These are phyloP conservation scores for Virgularia gustaviana DNA, from an alignment of 92 coral and sea anemone genomes.

Conservation along the genomic window DNA sequence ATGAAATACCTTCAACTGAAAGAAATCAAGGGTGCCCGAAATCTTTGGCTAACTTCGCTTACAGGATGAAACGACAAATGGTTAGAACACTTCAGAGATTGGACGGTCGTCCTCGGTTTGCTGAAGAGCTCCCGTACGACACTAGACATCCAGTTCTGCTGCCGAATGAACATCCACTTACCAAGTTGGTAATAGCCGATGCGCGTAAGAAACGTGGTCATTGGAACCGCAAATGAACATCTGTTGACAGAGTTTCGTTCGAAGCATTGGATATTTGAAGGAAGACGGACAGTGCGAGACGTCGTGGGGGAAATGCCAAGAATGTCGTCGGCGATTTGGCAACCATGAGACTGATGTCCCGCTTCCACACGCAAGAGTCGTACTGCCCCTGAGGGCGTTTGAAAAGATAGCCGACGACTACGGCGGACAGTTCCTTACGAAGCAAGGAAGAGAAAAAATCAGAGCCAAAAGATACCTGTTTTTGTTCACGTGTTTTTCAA, in stretches of 20 bases:
- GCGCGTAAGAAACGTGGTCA: constrained; percentile 46
- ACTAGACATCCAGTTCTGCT: constrained; percentile 45
- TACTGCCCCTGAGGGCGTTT: constrained; percentile 32
- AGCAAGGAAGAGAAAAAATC: constrained; percentile 47
- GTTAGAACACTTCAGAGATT: constrained; percentile 18
- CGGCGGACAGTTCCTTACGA: constrained; percentile 45
- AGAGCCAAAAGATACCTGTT: constrained; percentile 52
- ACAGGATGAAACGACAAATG: constrained; percentile 30
- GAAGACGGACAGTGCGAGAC: constrained; percentile 43
- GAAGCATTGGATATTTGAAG: constrained; percentile 45
- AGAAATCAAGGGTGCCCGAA: constrained; percentile 28
- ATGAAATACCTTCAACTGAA: not conserved
- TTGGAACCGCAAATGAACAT: constrained; percentile 54
- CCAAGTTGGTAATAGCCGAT: constrained; percentile 34
- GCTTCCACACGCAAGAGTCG: constrained; percentile 48
- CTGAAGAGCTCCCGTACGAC: constrained; percentile 49
- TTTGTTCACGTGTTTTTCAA: constrained; percentile 52
- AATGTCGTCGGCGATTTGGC: constrained; percentile 44
- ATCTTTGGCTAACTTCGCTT: constrained; percentile 13
- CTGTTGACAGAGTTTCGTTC: constrained; percentile 41
- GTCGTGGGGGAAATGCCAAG: constrained; percentile 28
- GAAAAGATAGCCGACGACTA: constrained; percentile 48
- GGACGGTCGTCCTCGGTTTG: constrained; percentile 42
- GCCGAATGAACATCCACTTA: constrained; percentile 46
- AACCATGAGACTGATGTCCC: constrained; percentile 31